Conservation (phyloP, 2,888 invertebrate genomes). For the Baccha elongata region DNA sequence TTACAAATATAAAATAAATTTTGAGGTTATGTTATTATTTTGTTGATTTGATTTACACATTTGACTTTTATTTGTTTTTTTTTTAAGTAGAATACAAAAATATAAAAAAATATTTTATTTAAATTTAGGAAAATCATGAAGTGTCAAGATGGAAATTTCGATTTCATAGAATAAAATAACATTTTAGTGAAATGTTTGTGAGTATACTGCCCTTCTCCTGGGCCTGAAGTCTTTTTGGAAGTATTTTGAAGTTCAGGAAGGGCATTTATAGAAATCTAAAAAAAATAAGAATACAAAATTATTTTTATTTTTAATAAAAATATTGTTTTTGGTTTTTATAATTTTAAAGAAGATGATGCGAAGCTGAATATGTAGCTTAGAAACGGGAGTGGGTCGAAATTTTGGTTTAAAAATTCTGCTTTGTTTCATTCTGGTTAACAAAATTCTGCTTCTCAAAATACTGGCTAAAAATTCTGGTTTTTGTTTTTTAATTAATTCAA, state of each 20-base stretch:
- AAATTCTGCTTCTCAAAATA: too few relatives aligned
- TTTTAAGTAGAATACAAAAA: conserved; percentile 59
- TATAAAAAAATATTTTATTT: conserved; percentile 67
- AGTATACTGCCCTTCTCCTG: conserved; percentile 44
- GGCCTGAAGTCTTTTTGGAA: conserved; percentile 66
- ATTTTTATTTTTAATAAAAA: neutral
- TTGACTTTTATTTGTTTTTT: conserved; percentile 8
- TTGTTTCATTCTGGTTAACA: too few relatives aligned
- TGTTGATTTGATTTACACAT: conserved; percentile 57
- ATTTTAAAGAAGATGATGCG: too few relatives aligned
- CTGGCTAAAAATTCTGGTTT: too few relatives aligned
- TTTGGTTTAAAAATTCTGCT: too few relatives aligned
- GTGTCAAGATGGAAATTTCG: conserved; percentile 26
- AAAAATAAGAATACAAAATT: neutral
- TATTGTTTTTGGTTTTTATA: too few relatives aligned
- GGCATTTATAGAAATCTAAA: conserved; percentile 43
- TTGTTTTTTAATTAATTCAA: too few relatives aligned
- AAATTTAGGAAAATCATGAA: conserved; percentile 48
- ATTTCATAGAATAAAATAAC: neutral
- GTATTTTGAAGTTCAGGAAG: conserved; percentile 41
- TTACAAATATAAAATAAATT: neutral
- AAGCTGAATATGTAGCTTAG: too few relatives aligned
- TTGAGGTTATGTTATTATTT: neutral
- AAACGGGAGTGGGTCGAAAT: too few relatives aligned
- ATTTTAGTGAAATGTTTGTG: conserved; percentile 4